Evolutionary conservation across 2,113 vertebrate species (phyloP).

Genomic region (Arenaria interpres): DNA sequence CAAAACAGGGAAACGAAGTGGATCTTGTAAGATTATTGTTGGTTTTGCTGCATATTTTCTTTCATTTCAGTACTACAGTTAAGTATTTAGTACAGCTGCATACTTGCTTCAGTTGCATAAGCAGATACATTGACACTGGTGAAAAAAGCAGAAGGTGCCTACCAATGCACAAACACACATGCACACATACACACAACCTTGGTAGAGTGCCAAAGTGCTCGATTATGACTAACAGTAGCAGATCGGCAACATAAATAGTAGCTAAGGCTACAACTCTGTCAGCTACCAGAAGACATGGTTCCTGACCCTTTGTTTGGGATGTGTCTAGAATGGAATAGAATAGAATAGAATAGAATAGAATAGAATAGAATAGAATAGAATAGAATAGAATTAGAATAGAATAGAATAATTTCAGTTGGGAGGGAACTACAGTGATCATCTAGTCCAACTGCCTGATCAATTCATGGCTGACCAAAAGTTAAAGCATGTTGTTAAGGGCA

Average conservation of each 20-base stretch:
- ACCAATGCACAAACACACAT: neutral
- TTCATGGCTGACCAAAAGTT: neutral
- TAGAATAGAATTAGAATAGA: too few relatives aligned
- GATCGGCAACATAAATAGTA: neutral
- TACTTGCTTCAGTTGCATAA: neutral
- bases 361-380: neutral
- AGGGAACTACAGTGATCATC: rapidly evolving
- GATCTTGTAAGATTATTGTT: neutral
- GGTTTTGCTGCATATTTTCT: neutral
- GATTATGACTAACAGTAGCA: neutral
- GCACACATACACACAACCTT: neutral
- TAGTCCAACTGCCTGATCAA: neutral
- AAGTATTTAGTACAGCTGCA: neutral
- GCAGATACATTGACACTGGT: neutral
- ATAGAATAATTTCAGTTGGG: neutral
- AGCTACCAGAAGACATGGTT: neutral
- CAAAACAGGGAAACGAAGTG: neutral
- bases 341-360: too few relatives aligned
- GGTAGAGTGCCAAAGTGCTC: neutral
- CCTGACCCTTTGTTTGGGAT: neutral
- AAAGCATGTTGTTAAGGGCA: neutral
- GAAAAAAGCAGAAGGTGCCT: neutral
- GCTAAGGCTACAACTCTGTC: neutral
- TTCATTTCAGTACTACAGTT: neutral
- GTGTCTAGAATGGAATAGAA: neutral